These are phyloP conservation scores for Pundamilia nyererei DNA, from an alignment of 2,113 vertebrate genomes.

Conservation along the genomic window DNA sequence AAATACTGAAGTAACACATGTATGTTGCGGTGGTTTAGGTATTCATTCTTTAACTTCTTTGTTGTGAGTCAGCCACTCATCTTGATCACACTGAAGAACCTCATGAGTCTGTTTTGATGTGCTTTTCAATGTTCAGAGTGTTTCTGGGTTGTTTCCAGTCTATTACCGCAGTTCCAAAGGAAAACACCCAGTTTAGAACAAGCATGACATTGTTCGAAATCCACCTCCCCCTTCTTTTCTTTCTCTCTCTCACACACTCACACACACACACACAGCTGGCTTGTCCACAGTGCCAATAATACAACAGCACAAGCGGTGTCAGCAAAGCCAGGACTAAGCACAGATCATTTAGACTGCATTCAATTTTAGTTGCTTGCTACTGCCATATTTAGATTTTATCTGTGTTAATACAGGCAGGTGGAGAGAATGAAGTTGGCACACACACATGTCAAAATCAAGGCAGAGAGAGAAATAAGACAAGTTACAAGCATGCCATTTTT, in stretches of 20 bases:
- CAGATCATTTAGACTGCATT: background rate
- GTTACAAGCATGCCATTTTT: background rate
- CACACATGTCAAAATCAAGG: background rate
- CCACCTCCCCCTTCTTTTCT: background rate
- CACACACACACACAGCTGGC: background rate
- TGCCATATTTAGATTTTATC: background rate
- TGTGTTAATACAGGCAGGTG: background rate
- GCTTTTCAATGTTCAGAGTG: background rate
- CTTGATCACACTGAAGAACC: background rate
- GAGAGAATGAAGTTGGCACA: background rate
- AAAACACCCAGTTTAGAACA: conserved; percentile 54
- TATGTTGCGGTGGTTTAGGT: background rate
- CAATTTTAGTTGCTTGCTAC: background rate
- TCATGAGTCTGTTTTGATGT: conserved; percentile 5
- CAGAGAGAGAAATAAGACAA: background rate
- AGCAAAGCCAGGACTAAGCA: background rate
- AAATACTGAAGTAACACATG: background rate
- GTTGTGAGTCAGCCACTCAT: background rate
- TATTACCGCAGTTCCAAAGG: conserved; percentile 13
- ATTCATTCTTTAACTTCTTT: background rate
- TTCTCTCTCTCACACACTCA: background rate
- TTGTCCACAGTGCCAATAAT: background rate
- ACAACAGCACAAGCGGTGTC: background rate
- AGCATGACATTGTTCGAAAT: conserved; percentile 53
- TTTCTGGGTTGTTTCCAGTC: conserved; percentile 19